Percentiles rank a stretch among this genome's conserved stretches.
Evolutionary conservation across 2,113 vertebrate species (phyloP).

Genomic region (Strix uralensis): DNA sequence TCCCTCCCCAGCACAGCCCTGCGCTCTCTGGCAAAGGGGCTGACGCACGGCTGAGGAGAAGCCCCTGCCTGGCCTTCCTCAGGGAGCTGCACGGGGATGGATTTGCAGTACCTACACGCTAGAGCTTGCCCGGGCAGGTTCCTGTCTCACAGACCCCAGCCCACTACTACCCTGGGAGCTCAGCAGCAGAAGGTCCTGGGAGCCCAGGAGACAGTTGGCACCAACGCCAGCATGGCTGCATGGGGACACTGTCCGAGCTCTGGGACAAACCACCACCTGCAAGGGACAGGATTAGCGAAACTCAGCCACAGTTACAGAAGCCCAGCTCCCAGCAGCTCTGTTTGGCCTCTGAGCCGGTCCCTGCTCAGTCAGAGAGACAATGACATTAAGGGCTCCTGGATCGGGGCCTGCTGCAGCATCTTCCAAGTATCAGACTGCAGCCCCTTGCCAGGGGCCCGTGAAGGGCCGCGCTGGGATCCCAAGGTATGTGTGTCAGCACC

Average conservation of each 20-base stretch:
- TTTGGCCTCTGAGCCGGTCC: neutral
- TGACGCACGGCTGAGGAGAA: neutral
- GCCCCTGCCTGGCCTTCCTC: neutral
- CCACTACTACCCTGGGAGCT: neutral
- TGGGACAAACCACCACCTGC: neutral
- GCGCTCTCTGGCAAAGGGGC: neutral
- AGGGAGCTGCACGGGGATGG: neutral
- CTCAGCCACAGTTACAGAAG: neutral
- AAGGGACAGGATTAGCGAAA: neutral
- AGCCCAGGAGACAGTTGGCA: neutral
- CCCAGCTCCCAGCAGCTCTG: neutral
- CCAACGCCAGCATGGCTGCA: neutral
- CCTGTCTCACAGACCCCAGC: neutral
- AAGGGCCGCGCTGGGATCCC: neutral
- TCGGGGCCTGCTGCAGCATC: neutral
- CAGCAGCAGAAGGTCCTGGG: neutral
- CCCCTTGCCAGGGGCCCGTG: neutral
- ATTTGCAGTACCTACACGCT: neutral
- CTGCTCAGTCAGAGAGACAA: neutral
- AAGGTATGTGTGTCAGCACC: neutral
- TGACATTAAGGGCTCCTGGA: accelerated
- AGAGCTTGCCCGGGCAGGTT: neutral
- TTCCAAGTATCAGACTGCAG: neutral
- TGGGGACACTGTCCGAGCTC: accelerated
- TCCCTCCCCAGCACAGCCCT: neutral